A percentile compares a stretch with the other conserved stretches of the same genome.
phyloP scores from a whole-genome alignment of 2,797 vertebrate species.

The Epinephelus coioides region DNA sequence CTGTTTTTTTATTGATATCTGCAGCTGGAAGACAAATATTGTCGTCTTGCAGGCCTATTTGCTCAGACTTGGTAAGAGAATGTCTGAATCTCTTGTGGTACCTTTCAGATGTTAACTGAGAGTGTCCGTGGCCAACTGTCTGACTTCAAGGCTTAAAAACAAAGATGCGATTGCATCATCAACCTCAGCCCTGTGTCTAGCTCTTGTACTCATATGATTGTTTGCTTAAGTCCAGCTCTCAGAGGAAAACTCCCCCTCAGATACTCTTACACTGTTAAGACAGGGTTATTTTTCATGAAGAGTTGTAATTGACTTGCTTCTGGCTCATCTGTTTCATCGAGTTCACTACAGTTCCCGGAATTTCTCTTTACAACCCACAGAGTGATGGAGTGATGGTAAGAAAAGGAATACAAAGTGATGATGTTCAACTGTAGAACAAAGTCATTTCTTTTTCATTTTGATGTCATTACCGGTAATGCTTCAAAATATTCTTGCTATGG shows the following conservation, averaged over 20 bases:
- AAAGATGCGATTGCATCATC: slow-evolving; percentile 65
- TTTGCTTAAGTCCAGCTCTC: slow-evolving; percentile 43
- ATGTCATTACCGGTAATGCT: slow-evolving; percentile 5
- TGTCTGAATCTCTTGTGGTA: slow-evolving; percentile 53
- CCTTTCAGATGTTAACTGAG: slow-evolving; percentile 43
- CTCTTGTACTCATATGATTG: slow-evolving; percentile 50
- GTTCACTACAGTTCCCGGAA: slow-evolving; percentile 14
- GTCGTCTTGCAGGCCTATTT: slow-evolving; percentile 58
- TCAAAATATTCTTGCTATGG: slow-evolving; percentile 11
- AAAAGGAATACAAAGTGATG: slow-evolving; percentile 2
- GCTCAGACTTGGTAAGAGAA: slow-evolving; percentile 59
- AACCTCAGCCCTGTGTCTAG: slow-evolving; percentile 41
- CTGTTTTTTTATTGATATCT: slow-evolving; percentile 71
- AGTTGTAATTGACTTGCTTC: slow-evolving; percentile 26
- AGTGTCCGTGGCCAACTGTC: slow-evolving; percentile 48
- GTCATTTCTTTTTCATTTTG: slow-evolving; percentile 15
- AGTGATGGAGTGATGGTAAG: slow-evolving; percentile 7
- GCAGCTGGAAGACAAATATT: slow-evolving; percentile 69
- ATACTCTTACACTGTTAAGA: slow-evolving; percentile 30
- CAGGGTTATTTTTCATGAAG: slow-evolving; percentile 45
- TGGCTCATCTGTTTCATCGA: slow-evolving; percentile 18
- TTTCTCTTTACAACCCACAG: slow-evolving; percentile 18
- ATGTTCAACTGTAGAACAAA: not conserved
- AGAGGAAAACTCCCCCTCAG: slow-evolving; percentile 44
- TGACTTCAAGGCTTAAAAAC: slow-evolving; percentile 61